Evolutionary conservation across 2,797 vertebrate species (phyloP).

Genomic region (Neosilurus hyrtlii): DNA sequence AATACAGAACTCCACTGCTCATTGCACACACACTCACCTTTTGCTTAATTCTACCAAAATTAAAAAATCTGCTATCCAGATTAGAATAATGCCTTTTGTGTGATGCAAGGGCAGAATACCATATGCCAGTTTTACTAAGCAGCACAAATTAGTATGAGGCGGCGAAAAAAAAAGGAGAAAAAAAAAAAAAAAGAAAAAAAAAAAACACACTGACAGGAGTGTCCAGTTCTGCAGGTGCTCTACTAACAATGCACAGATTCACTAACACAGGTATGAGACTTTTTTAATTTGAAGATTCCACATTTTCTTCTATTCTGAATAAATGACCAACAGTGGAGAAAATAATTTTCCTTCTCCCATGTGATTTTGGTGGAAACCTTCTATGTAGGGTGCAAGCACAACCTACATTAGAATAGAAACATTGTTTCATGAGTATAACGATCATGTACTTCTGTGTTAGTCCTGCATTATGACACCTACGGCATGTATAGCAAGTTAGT

Average conservation of each 20-base stretch:
- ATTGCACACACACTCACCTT: background rate
- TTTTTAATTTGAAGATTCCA: too few species aligned
- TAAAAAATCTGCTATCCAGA: background rate
- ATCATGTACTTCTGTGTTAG: background rate
- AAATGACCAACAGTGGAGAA: too few species aligned
- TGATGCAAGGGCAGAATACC: background rate
- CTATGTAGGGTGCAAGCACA: background rate
- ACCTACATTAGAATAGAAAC: background rate
- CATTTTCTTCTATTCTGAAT: too few species aligned
- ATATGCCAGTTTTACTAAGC: too few species aligned
- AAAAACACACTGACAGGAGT: too few species aligned
- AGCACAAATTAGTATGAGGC: too few species aligned
- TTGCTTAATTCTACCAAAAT: background rate
- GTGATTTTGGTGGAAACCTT: background rate
- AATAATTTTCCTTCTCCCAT: too few species aligned
- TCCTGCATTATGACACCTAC: background rate
- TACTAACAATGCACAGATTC: too few species aligned
- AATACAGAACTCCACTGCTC: background rate
- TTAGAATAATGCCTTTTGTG: background rate
- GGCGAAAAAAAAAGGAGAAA: too few species aligned
- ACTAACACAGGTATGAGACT: too few species aligned
- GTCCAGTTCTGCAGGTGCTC: too few species aligned
- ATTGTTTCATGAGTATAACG: background rate
- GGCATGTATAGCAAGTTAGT: background rate
- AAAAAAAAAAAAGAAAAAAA: too few species aligned